phyloP scores from a whole-genome alignment of 2,797 vertebrate species.

The Phyllotis vaccarum region DNA sequence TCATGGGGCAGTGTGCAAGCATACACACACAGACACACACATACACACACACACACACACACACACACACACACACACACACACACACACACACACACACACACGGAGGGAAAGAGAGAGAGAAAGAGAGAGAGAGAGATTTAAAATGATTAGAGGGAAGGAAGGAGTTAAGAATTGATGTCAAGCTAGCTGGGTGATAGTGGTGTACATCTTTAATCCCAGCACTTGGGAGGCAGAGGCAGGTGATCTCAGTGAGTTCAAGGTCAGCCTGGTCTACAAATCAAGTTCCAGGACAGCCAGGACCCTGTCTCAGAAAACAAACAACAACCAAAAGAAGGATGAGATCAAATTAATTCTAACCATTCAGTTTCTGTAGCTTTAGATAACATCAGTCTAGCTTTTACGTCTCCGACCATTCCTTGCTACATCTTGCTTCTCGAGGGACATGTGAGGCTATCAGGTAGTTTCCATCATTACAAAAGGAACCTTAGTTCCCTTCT shows the following conservation, averaged over 20 bases:
- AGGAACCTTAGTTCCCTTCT: slow-evolving; percentile 4
- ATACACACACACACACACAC: background rate
- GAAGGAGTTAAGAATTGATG: background rate
- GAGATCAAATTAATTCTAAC: background rate
- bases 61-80: background rate
- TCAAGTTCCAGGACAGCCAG: too few species aligned
- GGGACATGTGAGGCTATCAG: slow-evolving; percentile 2
- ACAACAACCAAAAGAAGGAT: too few species aligned
- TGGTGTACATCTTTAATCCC: too few species aligned
- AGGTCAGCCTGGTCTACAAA: too few species aligned
- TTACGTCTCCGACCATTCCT: slow-evolving; percentile 2
- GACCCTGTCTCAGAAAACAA: too few species aligned
- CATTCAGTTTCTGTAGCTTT: slow-evolving; percentile 33
- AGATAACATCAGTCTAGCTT: slow-evolving; percentile 52
- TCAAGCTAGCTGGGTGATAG: too few species aligned
- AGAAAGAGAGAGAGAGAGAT: background rate
- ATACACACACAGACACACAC: too few species aligned
- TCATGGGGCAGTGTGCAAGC: background rate
- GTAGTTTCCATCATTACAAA: slow-evolving; percentile 26
- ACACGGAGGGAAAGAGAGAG: too few species aligned
- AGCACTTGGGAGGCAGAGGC: too few species aligned
- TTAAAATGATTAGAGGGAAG: background rate
- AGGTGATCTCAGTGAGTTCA: too few species aligned
- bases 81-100: background rate
- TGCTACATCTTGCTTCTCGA: background rate